Percentiles rank a stretch among this genome's conserved stretches.
These are phyloP conservation scores for Adrianichthys oophorus DNA, from an alignment of 2,797 vertebrate species.

Conservation along the genomic window DNA sequence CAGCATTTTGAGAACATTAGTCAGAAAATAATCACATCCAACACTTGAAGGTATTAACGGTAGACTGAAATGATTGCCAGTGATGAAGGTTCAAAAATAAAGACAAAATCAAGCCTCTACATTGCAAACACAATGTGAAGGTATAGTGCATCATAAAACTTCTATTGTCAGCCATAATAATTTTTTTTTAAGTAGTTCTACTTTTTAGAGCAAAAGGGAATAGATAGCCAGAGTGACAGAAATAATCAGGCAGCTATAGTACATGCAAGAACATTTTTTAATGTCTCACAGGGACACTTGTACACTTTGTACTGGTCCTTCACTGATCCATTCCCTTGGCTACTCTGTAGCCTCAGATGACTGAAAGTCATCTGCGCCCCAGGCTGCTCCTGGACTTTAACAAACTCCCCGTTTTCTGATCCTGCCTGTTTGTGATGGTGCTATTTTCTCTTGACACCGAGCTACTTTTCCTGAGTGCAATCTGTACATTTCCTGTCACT, in stretches of 20 bases:
- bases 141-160: slow-evolving; percentile 18
- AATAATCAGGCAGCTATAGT: slow-evolving; percentile 35
- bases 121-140: slow-evolving; percentile 8
- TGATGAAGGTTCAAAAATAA: slow-evolving; percentile 34
- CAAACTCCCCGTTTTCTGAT: slow-evolving; percentile 3
- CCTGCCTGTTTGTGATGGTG: slow-evolving; percentile 34
- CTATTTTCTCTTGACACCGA: slow-evolving; percentile 53
- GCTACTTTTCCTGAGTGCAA: slow-evolving; percentile 53
- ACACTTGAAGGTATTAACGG: slow-evolving; percentile 24
- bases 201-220: slow-evolving; percentile 19
- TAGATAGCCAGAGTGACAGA: slow-evolving; percentile 23
- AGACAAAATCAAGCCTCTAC: slow-evolving; percentile 39
- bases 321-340: slow-evolving; percentile 20
- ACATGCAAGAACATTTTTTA: slow-evolving; percentile 43
- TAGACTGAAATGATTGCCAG: slow-evolving; percentile 37
- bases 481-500: slow-evolving; percentile 67
- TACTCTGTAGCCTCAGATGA: slow-evolving; percentile 24
- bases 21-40: slow-evolving; percentile 30
- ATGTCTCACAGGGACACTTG: slow-evolving; percentile 17
- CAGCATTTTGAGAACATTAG: slow-evolving; percentile 28
- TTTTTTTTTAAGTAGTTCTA: slow-evolving; percentile 24
- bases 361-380: slow-evolving; percentile 29
- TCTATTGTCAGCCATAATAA: slow-evolving; percentile 8
- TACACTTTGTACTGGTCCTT: slow-evolving; percentile 31
- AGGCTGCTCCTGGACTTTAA: slow-evolving; percentile 16